Evolutionary conservation across 2,113 vertebrate species (phyloP).

Genomic region (Melanerpes formicivorus): DNA sequence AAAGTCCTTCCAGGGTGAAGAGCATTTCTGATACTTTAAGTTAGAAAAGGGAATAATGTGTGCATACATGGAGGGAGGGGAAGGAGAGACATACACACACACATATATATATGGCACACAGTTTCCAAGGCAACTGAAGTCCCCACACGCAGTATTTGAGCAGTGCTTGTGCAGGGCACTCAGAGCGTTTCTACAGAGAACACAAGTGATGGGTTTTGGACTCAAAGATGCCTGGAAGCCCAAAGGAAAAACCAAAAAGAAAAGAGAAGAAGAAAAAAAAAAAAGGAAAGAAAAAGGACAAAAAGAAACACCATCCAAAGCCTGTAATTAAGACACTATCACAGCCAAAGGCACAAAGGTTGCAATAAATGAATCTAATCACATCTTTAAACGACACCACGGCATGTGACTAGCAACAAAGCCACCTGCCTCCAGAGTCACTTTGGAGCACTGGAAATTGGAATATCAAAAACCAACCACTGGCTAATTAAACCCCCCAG

Average conservation of each 20-base stretch:
- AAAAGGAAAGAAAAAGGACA: too few relatives aligned
- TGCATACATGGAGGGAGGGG: neutral
- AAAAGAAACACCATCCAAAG: too few relatives aligned
- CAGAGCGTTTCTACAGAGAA: neutral
- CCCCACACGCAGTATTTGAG: neutral
- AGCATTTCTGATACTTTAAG: neutral
- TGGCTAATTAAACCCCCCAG: constrained; percentile 21
- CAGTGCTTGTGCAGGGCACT: neutral
- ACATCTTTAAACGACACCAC: neutral
- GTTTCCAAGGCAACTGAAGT: constrained; percentile 66
- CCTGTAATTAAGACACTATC: constrained; percentile 3
- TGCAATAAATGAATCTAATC: constrained; percentile 17
- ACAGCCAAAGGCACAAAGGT: neutral
- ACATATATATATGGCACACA: neutral
- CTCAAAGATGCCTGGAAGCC: neutral
- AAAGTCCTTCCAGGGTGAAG: neutral
- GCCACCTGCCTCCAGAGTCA: neutral
- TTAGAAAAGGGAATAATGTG: neutral
- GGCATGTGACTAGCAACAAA: neutral
- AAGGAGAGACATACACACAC: neutral
- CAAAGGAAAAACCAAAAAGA: too few relatives aligned
- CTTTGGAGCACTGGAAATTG: neutral
- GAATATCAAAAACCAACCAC: constrained; percentile 10
- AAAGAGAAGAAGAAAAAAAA: too few relatives aligned
- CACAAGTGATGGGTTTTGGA: neutral